These are phyloP conservation scores for Lagenorhynchus albirostris DNA, from an alignment of 2,113 vertebrate genomes.

Conservation along the genomic window DNA sequence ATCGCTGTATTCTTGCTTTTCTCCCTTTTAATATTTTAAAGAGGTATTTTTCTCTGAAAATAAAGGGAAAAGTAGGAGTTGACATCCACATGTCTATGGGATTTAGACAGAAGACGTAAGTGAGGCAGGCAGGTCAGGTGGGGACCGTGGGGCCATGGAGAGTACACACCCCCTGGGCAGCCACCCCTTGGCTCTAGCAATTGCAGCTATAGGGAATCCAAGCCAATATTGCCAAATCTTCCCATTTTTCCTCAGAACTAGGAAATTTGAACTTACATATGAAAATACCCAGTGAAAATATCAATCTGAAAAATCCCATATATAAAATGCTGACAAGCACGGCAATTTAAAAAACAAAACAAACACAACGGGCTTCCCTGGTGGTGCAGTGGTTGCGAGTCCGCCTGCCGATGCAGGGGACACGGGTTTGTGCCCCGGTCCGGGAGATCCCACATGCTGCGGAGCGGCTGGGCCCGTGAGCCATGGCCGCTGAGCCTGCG, in stretches of 20 bases:
- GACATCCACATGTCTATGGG: background rate
- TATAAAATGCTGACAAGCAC: constrained; percentile 24
- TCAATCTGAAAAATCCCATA: background rate
- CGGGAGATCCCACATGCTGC: too few relatives aligned
- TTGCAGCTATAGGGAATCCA: background rate
- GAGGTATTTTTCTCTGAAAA: background rate
- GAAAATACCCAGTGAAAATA: constrained; percentile 15
- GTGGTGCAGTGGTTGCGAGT: too few relatives aligned
- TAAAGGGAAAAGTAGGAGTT: background rate
- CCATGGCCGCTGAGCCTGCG: too few relatives aligned
- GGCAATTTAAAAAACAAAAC: background rate
- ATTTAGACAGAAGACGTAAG: background rate
- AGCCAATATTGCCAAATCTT: background rate
- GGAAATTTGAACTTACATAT: background rate
- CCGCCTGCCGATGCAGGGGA: too few relatives aligned
- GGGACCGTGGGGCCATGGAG: background rate
- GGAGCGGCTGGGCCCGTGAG: too few relatives aligned
- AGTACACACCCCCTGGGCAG: rapidly evolving
- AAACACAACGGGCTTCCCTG: background rate
- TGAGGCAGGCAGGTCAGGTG: background rate
- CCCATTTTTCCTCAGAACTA: background rate
- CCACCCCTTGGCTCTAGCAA: background rate
- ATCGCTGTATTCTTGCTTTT: background rate
- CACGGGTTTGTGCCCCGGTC: too few relatives aligned
- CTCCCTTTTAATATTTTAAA: background rate